Conservation (phyloP, 2,113 vertebrate species). For the Macquaria australasica region DNA sequence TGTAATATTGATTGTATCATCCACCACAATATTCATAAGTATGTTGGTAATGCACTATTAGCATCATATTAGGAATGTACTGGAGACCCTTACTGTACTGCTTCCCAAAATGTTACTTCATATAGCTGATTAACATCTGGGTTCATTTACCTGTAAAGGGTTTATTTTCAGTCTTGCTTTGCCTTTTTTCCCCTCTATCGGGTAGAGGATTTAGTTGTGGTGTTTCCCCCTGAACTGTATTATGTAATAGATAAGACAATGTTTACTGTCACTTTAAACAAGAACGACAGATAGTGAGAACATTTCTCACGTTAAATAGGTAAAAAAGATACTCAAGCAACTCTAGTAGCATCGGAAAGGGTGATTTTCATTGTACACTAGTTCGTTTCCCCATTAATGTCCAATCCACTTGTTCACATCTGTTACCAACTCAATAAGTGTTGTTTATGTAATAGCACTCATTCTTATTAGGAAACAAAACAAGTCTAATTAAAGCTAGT, state of each 20-base stretch:
- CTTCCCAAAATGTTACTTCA: background rate
- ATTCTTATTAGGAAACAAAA: background rate
- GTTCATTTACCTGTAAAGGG: background rate
- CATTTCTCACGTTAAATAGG: conserved; percentile 39
- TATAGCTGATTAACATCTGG: background rate
- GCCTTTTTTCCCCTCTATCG: conserved; percentile 9
- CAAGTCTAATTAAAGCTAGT: background rate
- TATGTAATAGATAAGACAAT: conserved; percentile 56
- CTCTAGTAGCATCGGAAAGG: background rate
- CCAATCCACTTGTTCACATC: conserved; percentile 14
- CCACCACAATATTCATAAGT: background rate
- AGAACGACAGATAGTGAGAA: conserved; percentile 27
- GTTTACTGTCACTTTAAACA: conserved; percentile 41
- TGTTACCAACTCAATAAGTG: background rate
- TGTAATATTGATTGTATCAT: background rate
- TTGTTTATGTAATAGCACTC: background rate
- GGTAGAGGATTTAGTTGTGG: background rate
- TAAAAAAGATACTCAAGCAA: conserved; percentile 42
- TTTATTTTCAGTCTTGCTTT: conserved; percentile 11
- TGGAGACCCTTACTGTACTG: background rate
- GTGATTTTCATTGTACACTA: background rate
- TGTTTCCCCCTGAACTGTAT: conserved; percentile 26
- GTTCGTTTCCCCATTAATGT: background rate
- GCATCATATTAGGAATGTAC: background rate
- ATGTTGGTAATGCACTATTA: background rate